phyloP scores from a whole-genome alignment of 1,140 invertebrate species.

The Eumeta japonica region DNA sequence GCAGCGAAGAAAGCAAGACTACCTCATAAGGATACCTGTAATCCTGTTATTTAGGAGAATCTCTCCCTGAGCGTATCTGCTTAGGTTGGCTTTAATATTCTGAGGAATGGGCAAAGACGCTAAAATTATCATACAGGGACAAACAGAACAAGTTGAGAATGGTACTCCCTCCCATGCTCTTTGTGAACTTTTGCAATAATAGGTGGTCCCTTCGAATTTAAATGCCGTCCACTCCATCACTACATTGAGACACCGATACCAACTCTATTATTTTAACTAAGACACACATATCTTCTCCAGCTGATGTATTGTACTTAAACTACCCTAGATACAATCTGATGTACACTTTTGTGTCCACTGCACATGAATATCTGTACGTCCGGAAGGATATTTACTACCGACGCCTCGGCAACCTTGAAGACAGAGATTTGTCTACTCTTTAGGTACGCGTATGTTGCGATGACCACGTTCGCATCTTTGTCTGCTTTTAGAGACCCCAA shows the following conservation, averaged over 20 bases:
- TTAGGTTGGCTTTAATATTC: too few relatives aligned
- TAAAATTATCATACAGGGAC: too few relatives aligned
- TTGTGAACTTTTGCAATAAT: too few relatives aligned
- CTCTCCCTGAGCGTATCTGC: too few relatives aligned
- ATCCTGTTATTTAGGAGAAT: too few relatives aligned
- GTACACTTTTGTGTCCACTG: not conserved
- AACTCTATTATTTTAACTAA: not conserved
- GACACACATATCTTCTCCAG: not conserved
- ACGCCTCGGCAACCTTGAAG: not conserved
- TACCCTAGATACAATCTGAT: not conserved
- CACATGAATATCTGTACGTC: not conserved
- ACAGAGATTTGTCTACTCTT: constrained; percentile 7
- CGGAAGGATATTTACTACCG: not conserved
- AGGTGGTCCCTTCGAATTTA: not conserved
- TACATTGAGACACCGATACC: not conserved
- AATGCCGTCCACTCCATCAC: constrained; percentile 1
- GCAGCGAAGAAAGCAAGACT: too few relatives aligned
- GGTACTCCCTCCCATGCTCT: too few relatives aligned
- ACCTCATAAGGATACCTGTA: too few relatives aligned
- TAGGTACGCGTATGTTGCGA: constrained; percentile 9
- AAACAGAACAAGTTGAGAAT: too few relatives aligned
- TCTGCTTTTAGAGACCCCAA: constrained; percentile 13
- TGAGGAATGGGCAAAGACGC: too few relatives aligned
- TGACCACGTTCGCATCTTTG: constrained; percentile 5
- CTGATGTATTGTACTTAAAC: not conserved